Evolutionary conservation across 1,140 invertebrate genomes (phyloP).

Genomic region (Eciton burchellii): DNA sequence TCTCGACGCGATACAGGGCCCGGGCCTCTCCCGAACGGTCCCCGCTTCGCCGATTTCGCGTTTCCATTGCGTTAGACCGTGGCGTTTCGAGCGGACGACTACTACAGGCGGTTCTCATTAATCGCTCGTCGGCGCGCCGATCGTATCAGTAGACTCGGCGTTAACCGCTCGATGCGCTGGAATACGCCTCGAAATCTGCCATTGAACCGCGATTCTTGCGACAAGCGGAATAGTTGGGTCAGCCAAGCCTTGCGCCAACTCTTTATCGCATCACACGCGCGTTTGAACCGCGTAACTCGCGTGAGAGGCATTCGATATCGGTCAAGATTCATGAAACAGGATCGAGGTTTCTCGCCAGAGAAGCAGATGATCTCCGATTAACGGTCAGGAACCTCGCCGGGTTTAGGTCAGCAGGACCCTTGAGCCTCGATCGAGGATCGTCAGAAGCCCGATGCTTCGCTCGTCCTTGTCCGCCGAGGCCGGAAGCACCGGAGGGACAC

Average conservation of each 20-base stretch:
- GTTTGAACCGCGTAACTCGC: too few relatives aligned
- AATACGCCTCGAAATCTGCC: constrained; percentile 35
- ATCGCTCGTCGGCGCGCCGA: constrained; percentile 43
- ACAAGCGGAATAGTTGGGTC: neutral
- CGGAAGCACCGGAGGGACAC: constrained; percentile 73
- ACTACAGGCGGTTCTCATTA: constrained; percentile 56
- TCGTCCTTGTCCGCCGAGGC: constrained; percentile 57
- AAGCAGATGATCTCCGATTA: too few relatives aligned
- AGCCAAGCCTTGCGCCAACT: neutral
- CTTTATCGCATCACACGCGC: neutral
- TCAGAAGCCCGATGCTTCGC: constrained; percentile 44
- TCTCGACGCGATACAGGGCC: too few relatives aligned
- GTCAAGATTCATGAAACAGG: too few relatives aligned
- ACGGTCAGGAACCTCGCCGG: neutral
- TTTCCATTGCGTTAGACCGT: constrained; percentile 59
- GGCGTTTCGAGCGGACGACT: constrained; percentile 51
- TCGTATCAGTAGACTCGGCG: constrained; percentile 67
- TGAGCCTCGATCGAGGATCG: constrained; percentile 56
- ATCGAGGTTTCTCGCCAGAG: too few relatives aligned
- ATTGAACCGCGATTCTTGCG: constrained; percentile 10
- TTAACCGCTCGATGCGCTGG: constrained; percentile 53
- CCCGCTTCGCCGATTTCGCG: constrained; percentile 57
- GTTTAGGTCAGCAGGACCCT: constrained; percentile 24
- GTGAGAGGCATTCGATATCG: too few relatives aligned
- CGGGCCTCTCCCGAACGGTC: constrained; percentile 33